Percentiles rank a stretch among this genome's conserved stretches.
Conservation (phyloP, 2,888 invertebrate species). For the Drymonia ruficornis region DNA sequence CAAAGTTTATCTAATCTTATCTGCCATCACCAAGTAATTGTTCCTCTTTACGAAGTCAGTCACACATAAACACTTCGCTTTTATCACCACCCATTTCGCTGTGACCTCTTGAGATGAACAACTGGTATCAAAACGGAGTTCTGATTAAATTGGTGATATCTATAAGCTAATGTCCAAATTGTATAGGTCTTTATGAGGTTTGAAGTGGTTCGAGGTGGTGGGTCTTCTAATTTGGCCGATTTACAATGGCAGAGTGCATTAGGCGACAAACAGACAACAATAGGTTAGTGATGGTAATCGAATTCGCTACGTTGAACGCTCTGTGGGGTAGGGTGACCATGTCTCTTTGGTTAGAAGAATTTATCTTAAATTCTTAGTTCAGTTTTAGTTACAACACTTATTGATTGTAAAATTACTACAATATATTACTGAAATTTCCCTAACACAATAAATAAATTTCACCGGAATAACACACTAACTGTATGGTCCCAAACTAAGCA, state of each 20-base stretch:
- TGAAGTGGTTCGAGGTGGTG: slow-evolving; percentile 26
- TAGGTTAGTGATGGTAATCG: slow-evolving; percentile 67
- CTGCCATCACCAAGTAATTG: slow-evolving; percentile 37
- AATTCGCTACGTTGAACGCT: slow-evolving; percentile 60
- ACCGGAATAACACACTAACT: no score
- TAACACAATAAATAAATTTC: no score
- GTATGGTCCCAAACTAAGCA: no score
- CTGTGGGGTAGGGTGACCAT: slow-evolving; percentile 46
- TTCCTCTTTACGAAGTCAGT: slow-evolving; percentile 55
- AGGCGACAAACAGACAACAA: slow-evolving; percentile 64
- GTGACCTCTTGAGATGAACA: slow-evolving; percentile 38
- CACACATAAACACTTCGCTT: slow-evolving; percentile 60
- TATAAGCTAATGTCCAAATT: slow-evolving; percentile 26
- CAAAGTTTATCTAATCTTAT: slow-evolving; percentile 48
- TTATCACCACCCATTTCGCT: slow-evolving; percentile 39
- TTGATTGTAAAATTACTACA: no score
- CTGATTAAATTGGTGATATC: slow-evolving; percentile 36
- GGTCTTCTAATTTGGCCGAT: slow-evolving; percentile 42
- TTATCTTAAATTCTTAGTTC: no score
- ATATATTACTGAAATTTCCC: no score
- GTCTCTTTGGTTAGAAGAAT: neutral
- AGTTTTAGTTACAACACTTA: no score
- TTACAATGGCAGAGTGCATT: slow-evolving; percentile 56
- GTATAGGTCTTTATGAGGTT: slow-evolving; percentile 31
- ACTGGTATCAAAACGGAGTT: slow-evolving; percentile 28